Percentiles rank a stretch among this genome's conserved stretches.
Conservation (phyloP, 2,888 invertebrate species). For the Antheraea yamamai region DNA sequence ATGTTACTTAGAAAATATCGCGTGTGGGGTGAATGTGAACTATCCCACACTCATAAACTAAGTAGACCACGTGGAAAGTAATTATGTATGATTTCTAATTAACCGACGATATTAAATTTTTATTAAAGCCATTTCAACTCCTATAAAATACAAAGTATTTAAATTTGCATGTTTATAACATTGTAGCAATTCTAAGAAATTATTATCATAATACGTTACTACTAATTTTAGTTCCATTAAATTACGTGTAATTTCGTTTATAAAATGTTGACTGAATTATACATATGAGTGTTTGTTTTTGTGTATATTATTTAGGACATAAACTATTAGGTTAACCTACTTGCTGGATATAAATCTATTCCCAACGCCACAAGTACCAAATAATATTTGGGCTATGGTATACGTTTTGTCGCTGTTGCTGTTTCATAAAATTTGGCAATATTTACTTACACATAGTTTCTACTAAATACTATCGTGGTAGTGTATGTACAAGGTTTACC, state of each 20-base stretch:
- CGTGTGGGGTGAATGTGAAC: background rate
- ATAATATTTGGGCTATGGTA: background rate
- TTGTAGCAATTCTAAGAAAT: background rate
- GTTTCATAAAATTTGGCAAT: no score
- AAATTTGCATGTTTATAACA: background rate
- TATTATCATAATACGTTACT: background rate
- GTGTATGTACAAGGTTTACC: no score
- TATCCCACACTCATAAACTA: background rate
- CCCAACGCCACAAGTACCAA: background rate
- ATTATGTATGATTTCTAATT: slow-evolving; percentile 1
- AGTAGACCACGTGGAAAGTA: slow-evolving; percentile 8
- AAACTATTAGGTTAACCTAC: background rate
- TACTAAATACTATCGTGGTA: no score
- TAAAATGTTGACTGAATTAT: background rate
- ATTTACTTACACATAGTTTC: no score
- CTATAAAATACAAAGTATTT: background rate
- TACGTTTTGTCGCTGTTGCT: no score
- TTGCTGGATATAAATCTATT: background rate
- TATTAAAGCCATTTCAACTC: background rate
- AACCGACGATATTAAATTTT: background rate
- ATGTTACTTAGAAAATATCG: slow-evolving; percentile 8
- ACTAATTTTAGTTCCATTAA: background rate
- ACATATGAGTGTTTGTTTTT: background rate
- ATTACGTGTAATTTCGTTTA: background rate
- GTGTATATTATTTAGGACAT: background rate